Percentiles rank a stretch among this genome's conserved stretches.
Conservation (phyloP, 1,140 invertebrate species). For the Drosophila paulistorum region DNA sequence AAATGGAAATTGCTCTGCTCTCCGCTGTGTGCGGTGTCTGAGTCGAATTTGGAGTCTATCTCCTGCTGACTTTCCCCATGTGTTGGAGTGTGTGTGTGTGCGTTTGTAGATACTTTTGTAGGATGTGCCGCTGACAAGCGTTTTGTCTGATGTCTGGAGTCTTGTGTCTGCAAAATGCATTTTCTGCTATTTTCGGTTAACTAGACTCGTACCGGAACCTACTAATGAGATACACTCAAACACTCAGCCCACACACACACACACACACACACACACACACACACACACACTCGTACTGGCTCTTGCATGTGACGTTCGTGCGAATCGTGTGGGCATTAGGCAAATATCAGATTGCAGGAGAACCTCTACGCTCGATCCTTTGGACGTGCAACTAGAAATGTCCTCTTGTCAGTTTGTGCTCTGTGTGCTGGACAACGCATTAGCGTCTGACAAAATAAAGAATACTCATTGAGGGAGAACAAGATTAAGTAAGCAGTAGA, state of each 20-base stretch:
- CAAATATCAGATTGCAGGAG: constrained; percentile 25
- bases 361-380: constrained; percentile 8
- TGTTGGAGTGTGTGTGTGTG: constrained; percentile 28
- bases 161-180: constrained; percentile 66
- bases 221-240: constrained; percentile 43
- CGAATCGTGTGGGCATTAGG: constrained; percentile 58
- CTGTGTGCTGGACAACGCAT: constrained; percentile 30
- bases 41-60: constrained; percentile 27
- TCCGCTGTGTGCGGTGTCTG: constrained; percentile 29
- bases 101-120: constrained; percentile 11
- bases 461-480: constrained; percentile 5
- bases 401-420: constrained; percentile 1
- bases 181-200: constrained; percentile 55
- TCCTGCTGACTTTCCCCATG: constrained; percentile 34
- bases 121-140: constrained; percentile 22
- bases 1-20: constrained; percentile 68
- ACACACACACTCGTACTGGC: constrained; percentile 2
- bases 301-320: constrained; percentile 27
- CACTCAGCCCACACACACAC: constrained; percentile 6
- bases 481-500: constrained; percentile 20
- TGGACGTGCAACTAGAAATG: constrained; percentile 53
- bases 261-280: neutral
- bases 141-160: constrained; percentile 10
- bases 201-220: constrained; percentile 17
- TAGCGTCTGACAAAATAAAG: constrained; percentile 43